Conservation (phyloP, 2,797 vertebrate genomes). For the Periparus ater region DNA sequence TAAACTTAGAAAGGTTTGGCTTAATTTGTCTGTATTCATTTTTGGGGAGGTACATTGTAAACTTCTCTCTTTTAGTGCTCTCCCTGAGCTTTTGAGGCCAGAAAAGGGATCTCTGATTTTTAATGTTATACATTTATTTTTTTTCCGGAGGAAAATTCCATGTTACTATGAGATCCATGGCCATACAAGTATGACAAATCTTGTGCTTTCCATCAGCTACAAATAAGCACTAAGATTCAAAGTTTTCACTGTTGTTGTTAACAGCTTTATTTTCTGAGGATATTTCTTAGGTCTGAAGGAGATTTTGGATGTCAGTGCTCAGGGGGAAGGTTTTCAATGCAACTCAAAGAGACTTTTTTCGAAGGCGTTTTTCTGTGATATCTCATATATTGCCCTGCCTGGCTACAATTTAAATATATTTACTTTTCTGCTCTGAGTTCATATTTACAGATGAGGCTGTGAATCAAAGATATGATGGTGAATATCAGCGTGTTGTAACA, state of each 20-base stretch:
- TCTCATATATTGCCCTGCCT: background rate
- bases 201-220: background rate
- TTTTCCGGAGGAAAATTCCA: background rate
- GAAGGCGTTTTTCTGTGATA: background rate
- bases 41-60: background rate
- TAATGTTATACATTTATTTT: background rate
- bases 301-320: background rate
- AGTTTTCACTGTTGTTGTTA: background rate
- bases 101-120: background rate
- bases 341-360: background rate
- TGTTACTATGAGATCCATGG: accelerated
- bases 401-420: background rate
- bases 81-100: background rate
- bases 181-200: background rate
- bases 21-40: background rate
- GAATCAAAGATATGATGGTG: background rate
- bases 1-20: background rate
- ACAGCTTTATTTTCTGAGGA: background rate
- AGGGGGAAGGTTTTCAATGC: background rate
- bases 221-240: background rate
- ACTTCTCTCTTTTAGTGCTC: background rate
- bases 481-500: background rate
- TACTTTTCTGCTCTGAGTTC: background rate
- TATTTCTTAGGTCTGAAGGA: background rate
- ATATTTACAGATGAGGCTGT: background rate